phyloP scores from a whole-genome alignment of 1,140 invertebrate genomes.

The Drosophila busckii region DNA sequence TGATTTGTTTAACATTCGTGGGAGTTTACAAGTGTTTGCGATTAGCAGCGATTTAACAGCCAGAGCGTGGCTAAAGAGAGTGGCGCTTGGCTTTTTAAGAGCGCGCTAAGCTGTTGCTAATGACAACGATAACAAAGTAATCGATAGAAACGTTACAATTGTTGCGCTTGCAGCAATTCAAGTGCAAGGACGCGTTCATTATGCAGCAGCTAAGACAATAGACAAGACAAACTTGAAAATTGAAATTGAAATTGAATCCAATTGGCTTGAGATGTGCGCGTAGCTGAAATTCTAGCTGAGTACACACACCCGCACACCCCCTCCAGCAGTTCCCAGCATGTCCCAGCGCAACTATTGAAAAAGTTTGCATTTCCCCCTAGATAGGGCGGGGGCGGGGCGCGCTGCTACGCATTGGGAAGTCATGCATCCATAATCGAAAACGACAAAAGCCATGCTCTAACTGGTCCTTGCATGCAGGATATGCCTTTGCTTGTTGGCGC shows the following conservation, averaged over 20 bases:
- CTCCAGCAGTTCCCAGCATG: slow-evolving; percentile 52
- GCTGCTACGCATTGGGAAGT: slow-evolving; percentile 22
- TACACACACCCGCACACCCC: too few species aligned
- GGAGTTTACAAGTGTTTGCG: slow-evolving; percentile 36
- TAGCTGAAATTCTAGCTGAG: slow-evolving; percentile 19
- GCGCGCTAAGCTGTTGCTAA: too few species aligned
- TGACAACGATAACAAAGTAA: too few species aligned
- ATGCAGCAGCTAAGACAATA: too few species aligned
- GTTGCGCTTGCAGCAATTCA: too few species aligned
- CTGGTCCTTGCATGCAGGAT: not conserved
- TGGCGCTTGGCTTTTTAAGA: too few species aligned
- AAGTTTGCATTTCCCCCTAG: slow-evolving; percentile 45
- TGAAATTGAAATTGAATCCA: slow-evolving; percentile 20
- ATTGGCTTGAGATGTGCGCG: slow-evolving; percentile 25
- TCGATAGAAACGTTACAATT: too few species aligned
- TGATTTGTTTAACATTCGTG: slow-evolving; percentile 33
- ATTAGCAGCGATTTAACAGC: slow-evolving; percentile 29
- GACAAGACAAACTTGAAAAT: too few species aligned
- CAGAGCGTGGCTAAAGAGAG: too few species aligned
- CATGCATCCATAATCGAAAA: slow-evolving; percentile 61
- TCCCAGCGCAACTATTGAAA: slow-evolving; percentile 48
- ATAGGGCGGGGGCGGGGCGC: not conserved
- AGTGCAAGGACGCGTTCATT: too few species aligned
- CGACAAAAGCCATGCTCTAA: slow-evolving; percentile 26
- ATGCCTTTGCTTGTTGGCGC: slow-evolving; percentile 4